These are phyloP conservation scores for Gymnogyps californianus DNA, from an alignment of 2,113 vertebrate genomes.

Conservation along the genomic window DNA sequence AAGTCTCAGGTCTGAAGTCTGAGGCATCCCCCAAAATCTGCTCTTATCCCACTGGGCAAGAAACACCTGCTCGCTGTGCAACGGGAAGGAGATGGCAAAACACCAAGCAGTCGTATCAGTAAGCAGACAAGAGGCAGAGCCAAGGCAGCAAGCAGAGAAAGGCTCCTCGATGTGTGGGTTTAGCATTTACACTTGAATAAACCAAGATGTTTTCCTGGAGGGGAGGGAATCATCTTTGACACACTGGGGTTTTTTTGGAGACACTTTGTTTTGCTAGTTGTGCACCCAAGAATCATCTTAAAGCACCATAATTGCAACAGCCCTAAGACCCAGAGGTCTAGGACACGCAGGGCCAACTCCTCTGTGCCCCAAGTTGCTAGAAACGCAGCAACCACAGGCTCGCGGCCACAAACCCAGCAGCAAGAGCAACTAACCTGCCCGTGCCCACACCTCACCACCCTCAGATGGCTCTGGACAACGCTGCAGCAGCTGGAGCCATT, in stretches of 20 bases:
- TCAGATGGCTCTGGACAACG: rapidly evolving
- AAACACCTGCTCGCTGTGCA: background rate
- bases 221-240: background rate
- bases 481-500: rapidly evolving
- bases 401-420: background rate
- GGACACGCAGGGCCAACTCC: background rate
- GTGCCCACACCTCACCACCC: background rate
- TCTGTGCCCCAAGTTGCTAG: background rate
- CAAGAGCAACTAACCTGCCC: background rate
- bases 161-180: background rate
- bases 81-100: background rate
- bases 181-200: background rate
- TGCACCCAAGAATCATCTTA: background rate
- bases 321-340: background rate
- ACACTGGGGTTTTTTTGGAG: background rate
- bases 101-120: background rate
- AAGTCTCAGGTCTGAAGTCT: background rate
- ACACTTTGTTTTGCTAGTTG: background rate
- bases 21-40: background rate
- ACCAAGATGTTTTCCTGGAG: background rate
- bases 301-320: background rate
- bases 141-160: background rate
- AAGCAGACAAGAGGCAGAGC: background rate
- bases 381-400: background rate
- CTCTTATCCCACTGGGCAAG: background rate